Base-by-base conservation (phyloP, 2,797 vertebrate species). In the Labroides dimidiatus region DNA sequence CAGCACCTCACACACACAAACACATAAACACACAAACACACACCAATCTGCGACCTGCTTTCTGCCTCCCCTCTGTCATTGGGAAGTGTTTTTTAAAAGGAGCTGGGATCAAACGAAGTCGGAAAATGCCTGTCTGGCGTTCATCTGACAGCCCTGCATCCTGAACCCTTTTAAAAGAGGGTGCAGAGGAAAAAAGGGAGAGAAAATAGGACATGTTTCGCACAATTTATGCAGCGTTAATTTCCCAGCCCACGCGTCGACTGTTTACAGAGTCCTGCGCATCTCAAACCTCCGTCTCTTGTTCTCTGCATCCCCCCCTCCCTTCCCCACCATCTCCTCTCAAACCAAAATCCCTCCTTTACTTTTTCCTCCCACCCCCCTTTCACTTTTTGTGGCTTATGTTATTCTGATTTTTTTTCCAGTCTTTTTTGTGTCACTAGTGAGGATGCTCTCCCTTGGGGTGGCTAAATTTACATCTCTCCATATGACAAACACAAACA, bases 171-270 rank as follows among this genome's bases (percentile, higher is more conserved):
- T 91, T 87, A 85, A 90, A 89, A 80, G 84, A 82, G 84, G 63
- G 78, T 82, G 87, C 74, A 82, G 85, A 85, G 77, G 83, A 90
- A 88, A 84, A 90, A 85, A 88, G 82, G 76, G 33, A 84, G 65
- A 84, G 80, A 89, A 93, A 91, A 92, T 90, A 89, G 90, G 90
- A 90, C 90, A 90, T 87, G 87, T 92, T 92, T 90, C 84, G 30
- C 84, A 84, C 89, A 89, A 91, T 93, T 93, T 92, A 93, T 92
- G 90, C 91, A 92, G 84, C 85, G 87, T 88, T 93, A 90, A 93
- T 94, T 94, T 92, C 91, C 87, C 90, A 91, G 85, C 90, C 91
- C 85, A 90, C 82, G 81, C 83, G 61, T 84, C 64, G 81, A 90
- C 87, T 92, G 89, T 91, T 91, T 91, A 91, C 91, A 89, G 84